Evolutionary conservation across 2,797 vertebrate species (phyloP), one percentile per base, ranked within the genome.

Genomic region (Sebastes iracundus): DNA sequence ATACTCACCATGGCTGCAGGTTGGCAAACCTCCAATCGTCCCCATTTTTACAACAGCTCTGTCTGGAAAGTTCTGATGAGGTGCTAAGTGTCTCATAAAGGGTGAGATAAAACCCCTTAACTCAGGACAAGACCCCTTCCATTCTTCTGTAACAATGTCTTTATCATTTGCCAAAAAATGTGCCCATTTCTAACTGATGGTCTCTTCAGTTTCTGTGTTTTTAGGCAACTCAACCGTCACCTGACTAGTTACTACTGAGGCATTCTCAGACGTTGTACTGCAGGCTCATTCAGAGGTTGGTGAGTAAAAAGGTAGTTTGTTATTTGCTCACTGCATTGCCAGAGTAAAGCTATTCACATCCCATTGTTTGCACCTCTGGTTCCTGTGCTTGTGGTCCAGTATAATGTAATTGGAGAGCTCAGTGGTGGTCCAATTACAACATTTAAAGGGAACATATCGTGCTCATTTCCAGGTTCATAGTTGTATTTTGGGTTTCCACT

Each of bases 31-130:
- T 93, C 92, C 93, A 94, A 61, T 76, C 73, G 38, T 75, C 63
- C 23, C 67, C 23, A 65, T 85, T 33, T 93, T 90, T 84, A 87
- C 88, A 90, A 72, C 76, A 75, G 81, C 70, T 83, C 88, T 91
- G 92, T 94, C 91, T 96, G 95, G 93, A 91, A 92, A 90, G 72
- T 88, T 85, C 79, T 95, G 94, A 96, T 96, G 93, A 96, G 92
- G 95, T 96, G 95, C 88, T 95, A 96, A 96, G 91, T 92, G 86
- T 91, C 78, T 91, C 85, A 93, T 95, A 96, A 96, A 95, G 86
- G 79, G 76, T 87, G 90, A 93, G 89, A 94, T 92, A 87, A 92
- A 95, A 81, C 84, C 84, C 79, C 79, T 91, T 90, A 90, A 93
- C 90, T 93, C 88, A 92, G 87, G 85, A 94, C 90, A 88, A 33